Base-by-base conservation (phyloP, 2,113 vertebrate species). In the Paedocypris sp. region DNA sequence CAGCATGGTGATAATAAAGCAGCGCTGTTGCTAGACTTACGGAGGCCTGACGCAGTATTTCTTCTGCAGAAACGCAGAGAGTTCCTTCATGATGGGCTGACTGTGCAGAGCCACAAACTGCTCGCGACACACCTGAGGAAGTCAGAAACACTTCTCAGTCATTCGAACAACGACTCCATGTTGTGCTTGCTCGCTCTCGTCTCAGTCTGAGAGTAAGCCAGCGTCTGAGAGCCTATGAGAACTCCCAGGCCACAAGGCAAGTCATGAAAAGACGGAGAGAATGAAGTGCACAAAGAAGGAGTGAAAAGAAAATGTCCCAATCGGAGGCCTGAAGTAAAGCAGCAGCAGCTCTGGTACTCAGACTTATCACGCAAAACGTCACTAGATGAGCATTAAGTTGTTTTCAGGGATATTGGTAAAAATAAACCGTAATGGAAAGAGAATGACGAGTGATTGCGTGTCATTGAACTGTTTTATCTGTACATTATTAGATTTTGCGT, bases 71-170 rank as follows among this genome's bases (percentile, higher is more conserved):
- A 91, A 97, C 54, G 48, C 11, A 2, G 94, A 94, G 58, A 99
- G 84, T 42, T 94, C 81, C 32, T 90, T 73, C 23, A 97, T 82
- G 72, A 98, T 95, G 16, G 90, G 92, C 73, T 96, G 85, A 0
- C 82, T 91, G 75, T 99, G 95, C 54, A 99, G 79, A 7, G 75
- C 79, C 38, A 98, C 84, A 0, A 98, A 99, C 77, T 98, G 94
- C 71, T 97, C 90, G 2, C 94, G 88, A 72, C 93, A 97, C 32
- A 99, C 63, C 95, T 98, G 77, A 22, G 41, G 76, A 22, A n/a
- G 38, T 51, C 52, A 51, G 20, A 62, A 43, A 46, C 63, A 35
- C 28, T 3, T 49, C 2, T 38, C 25, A 43, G 12, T 56, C 18
- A 65, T 53, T 64, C 42, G n/a, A n/a, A n/a, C n/a, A n/a, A n/a